Evolutionary conservation across 2,888 invertebrate species (phyloP).

Genomic region (Calephelis perditalis): DNA sequence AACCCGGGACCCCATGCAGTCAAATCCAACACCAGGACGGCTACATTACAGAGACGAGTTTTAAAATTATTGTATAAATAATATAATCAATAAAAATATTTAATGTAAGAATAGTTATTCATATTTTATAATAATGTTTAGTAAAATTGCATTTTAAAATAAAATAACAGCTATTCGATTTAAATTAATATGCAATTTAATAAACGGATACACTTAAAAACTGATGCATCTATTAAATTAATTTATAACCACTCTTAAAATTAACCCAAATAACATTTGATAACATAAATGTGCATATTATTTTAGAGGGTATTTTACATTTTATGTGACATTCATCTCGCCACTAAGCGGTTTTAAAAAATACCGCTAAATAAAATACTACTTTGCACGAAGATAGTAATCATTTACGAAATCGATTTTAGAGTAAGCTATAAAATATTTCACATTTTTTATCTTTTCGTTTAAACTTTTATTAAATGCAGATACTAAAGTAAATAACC

Average conservation of each 20-base stretch:
- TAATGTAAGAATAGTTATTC: too few species aligned
- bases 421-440: conserved; percentile 4
- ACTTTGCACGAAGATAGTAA: not conserved
- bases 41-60: too few species aligned
- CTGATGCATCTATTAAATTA: not conserved
- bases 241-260: not conserved
- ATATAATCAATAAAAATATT: too few species aligned
- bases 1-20: too few species aligned
- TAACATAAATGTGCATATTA: not conserved
- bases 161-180: too few species aligned
- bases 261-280: conserved; percentile 2
- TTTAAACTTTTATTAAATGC: conserved; percentile 1
- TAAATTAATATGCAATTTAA: not conserved
- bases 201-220: conserved; percentile 4
- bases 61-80: too few species aligned
- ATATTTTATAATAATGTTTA: too few species aligned
- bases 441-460: not conserved
- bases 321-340: conserved; percentile 10
- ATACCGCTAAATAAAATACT: conserved; percentile 8
- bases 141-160: too few species aligned
- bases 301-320: conserved; percentile 8
- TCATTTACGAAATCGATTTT: conserved; percentile 5
- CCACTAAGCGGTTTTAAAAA: not conserved
- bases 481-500: not conserved
- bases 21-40: too few species aligned